phyloP scores from a whole-genome alignment of 2,797 vertebrate species.

The Perodicticus potto region DNA sequence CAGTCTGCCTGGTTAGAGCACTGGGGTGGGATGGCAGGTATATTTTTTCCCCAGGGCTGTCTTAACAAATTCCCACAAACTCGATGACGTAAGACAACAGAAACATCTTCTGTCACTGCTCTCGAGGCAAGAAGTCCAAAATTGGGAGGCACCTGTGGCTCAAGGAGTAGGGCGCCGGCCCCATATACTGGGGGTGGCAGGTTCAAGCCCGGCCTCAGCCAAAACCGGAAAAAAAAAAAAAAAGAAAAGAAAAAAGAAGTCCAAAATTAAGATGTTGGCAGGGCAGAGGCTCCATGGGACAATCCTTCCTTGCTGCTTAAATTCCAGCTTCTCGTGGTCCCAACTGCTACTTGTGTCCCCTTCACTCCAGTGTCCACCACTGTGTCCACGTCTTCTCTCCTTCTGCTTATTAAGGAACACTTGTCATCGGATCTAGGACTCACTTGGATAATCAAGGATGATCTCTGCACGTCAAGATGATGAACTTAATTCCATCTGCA shows the following conservation, averaged over 20 bases:
- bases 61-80: background rate
- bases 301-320: background rate
- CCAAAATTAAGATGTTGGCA: background rate
- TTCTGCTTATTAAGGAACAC: background rate
- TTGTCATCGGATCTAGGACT: background rate
- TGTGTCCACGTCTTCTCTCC: background rate
- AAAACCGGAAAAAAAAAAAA: too few relatives aligned
- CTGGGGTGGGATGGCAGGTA: fast-evolving
- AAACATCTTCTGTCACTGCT: background rate
- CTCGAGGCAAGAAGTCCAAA: background rate
- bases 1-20: background rate
- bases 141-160: too few relatives aligned
- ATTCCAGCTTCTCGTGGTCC: background rate
- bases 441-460: background rate
- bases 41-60: background rate
- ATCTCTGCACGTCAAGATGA: background rate
- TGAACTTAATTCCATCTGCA: background rate
- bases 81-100: background rate
- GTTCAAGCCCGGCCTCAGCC: too few relatives aligned
- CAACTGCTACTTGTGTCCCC: fast-evolving
- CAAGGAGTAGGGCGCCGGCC: too few relatives aligned
- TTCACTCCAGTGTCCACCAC: background rate
- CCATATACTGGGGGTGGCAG: too few relatives aligned
- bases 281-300: background rate
- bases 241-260: background rate